Conservation (phyloP, 2,888 invertebrate genomes). For the Stictocephala bisonia region DNA sequence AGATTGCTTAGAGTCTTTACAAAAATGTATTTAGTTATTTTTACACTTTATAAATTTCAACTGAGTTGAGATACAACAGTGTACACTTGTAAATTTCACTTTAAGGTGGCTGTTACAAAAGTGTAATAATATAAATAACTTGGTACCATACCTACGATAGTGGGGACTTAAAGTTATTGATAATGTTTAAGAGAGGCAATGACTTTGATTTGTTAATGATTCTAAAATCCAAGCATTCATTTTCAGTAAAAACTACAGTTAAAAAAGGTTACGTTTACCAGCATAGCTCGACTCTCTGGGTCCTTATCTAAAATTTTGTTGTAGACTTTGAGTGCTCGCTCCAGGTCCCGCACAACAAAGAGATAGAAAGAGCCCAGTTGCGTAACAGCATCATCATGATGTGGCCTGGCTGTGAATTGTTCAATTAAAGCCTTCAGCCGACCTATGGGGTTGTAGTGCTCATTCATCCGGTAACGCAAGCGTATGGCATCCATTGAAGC, state of each 20-base stretch:
- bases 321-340: not conserved
- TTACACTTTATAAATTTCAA: too few relatives aligned
- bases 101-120: too few relatives aligned
- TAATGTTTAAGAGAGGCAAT: too few relatives aligned
- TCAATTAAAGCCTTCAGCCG: conserved; percentile 8
- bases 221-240: not conserved
- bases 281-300: conserved; percentile 20
- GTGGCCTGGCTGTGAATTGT: conserved; percentile 4
- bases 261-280: not conserved
- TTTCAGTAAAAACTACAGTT: not conserved
- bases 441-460: conserved; percentile 7
- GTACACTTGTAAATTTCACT: too few relatives aligned
- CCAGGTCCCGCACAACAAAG: conserved; percentile 2
- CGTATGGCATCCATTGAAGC: conserved; percentile 23
- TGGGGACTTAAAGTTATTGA: too few relatives aligned
- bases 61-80: too few relatives aligned
- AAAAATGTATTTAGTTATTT: too few relatives aligned
- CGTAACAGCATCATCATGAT: conserved; percentile 16
- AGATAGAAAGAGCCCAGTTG: conserved; percentile 20
- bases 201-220: too few relatives aligned
- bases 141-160: too few relatives aligned
- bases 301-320: not conserved
- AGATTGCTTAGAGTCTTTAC: too few relatives aligned
- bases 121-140: too few relatives aligned
- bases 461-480: conserved; percentile 9